phyloP scores from a whole-genome alignment of 2,113 vertebrate genomes.

The Ammodytes dubius region DNA sequence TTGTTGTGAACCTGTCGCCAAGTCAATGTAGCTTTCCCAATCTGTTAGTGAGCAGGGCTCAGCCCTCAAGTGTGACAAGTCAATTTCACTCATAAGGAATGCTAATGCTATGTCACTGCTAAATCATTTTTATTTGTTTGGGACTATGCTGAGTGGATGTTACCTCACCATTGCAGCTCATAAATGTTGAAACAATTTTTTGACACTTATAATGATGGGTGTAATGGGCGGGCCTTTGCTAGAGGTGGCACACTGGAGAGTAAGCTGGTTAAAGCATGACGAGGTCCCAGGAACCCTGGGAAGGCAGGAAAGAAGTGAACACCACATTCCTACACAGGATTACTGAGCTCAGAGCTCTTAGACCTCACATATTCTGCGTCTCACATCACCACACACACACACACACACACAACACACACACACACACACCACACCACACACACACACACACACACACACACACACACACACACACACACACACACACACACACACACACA shows the following conservation, averaged over 20 bases:
- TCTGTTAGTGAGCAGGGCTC: not conserved
- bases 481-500: too few species aligned
- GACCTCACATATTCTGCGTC: constrained; percentile 55
- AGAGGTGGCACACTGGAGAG: constrained; percentile 50
- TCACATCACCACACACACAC: not conserved
- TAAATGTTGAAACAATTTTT: not conserved
- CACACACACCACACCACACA: constrained; percentile 19
- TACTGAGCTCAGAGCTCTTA: constrained; percentile 73
- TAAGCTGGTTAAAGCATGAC: constrained; percentile 77
- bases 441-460: constrained; percentile 19
- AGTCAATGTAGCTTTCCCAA: constrained; percentile 25
- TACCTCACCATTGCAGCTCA: not conserved
- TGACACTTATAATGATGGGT: constrained; percentile 16
- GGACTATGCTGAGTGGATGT: not conserved
- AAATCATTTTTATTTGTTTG: not conserved
- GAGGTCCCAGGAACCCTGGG: constrained; percentile 65
- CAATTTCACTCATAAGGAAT: constrained; percentile 13
- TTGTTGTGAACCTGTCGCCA: constrained; percentile 23
- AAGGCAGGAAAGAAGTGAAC: constrained; percentile 74
- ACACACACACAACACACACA: constrained; percentile 23
- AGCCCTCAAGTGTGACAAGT: constrained; percentile 1
- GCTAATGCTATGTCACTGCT: not conserved
- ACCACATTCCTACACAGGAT: constrained; percentile 80
- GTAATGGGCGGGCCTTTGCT: constrained; percentile 20
- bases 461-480: constrained; percentile 21